Conservation (phyloP, 2,888 invertebrate species). For the Scaptomyza polygonia region DNA sequence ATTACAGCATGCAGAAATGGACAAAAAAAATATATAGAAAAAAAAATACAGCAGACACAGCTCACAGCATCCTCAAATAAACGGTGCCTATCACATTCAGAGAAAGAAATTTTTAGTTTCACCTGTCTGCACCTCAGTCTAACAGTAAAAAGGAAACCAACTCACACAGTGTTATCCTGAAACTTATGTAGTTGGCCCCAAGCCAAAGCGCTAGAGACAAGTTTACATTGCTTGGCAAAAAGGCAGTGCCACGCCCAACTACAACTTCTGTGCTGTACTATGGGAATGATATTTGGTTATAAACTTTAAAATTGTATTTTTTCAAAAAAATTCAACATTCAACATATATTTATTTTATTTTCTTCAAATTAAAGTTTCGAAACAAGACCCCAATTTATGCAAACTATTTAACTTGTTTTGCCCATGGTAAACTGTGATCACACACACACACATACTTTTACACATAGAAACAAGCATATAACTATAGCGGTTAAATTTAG, state of each 20-base stretch:
- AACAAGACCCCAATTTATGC: constrained; percentile 6
- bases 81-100: constrained; percentile 24
- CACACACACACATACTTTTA: not conserved
- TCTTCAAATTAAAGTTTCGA: not conserved
- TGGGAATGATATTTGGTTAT: constrained; percentile 2
- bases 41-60: constrained; percentile 40
- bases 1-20: constrained; percentile 57
- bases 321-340: not conserved
- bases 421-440: constrained; percentile 7
- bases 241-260: not conserved
- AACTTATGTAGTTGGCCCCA: constrained; percentile 51
- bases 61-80: constrained; percentile 35
- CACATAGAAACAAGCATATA: constrained; percentile 12
- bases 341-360: not conserved
- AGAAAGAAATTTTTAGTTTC: not conserved
- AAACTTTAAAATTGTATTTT: not conserved
- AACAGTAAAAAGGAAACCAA: constrained; percentile 7
- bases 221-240: constrained; percentile 27
- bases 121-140: constrained; percentile 17
- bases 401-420: not conserved
- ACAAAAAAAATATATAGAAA: constrained; percentile 42
- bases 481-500: constrained; percentile 32
- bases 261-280: constrained; percentile 5
- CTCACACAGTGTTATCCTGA: constrained; percentile 12
- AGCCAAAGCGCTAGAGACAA: constrained; percentile 50